Evolutionary conservation across 1,140 invertebrate genomes (phyloP), one percentile per base, ranked within the genome.

Genomic region (Medauroidea extradentata): DNA sequence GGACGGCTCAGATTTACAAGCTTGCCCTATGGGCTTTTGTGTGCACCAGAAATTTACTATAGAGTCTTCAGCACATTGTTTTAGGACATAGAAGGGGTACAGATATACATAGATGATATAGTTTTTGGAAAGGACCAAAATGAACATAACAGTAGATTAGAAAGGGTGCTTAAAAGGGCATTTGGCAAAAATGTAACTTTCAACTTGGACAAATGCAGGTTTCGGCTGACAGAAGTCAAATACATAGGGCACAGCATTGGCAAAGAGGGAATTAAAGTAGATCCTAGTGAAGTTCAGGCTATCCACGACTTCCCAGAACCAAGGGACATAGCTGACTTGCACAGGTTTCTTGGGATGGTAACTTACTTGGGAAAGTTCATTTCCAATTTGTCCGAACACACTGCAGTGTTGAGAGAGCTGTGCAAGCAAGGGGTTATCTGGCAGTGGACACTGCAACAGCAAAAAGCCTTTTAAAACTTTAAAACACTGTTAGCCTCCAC

Each of bases 361-460:
- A 69, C 71, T 39, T 79, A 75, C 56, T 71, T 73, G 57, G 42
- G 69, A 2, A 64, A 67, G 55, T 78, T 75, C 63, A 69, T 78
- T 18, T 65, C 57, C 55, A 67, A 65, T 50, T 63, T 70, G 62
- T 73, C 73, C n/a, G 55, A 68, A 61, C 53, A 71, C 16, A 62
- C 75, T 46, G 53, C 63, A 61, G 73, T 72, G 16, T 59, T 81
- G 25, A 71, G 72, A 46, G 39, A 69, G 11, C 65, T 79, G 3
- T 53, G 69, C 27, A 68, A 71, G 51, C 74, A 73, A 65, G 65
- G 64, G 25, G 53, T 7, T 75, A 71, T 59, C 13, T 50, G 48
- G 48, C 14, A 44, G 1, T 77, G 73, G 71, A 60, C 64, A 16
- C 42, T 65, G 2, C 59, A 69, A 43, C 69, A 67, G 42, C 52